Evolutionary conservation across 2,888 invertebrate species (phyloP), one percentile per base, ranked within the genome.

Genomic region (Yponomeuta evonymella): DNA sequence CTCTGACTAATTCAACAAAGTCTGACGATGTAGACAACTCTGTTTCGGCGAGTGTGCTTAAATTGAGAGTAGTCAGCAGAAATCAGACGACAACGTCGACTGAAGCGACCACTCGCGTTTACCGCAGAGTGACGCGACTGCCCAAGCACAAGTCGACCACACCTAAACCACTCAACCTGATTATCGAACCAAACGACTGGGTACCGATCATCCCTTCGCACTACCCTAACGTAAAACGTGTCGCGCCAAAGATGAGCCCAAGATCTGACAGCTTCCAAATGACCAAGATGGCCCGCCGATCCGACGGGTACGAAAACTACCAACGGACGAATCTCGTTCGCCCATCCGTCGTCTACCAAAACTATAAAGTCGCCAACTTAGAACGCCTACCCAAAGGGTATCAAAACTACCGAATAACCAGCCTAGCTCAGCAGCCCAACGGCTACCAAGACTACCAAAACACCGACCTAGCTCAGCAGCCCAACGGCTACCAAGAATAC

Each of bases 151-250:
- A 79, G 76, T 79, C 81, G 63, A 73, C 75, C 78, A 68, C 76
- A 15, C 69, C 51, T 12, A 51, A 62, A n/a, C 23, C 30, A 33
- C 33, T 33, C 51, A 71, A 63, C 63, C n/a, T 63, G 9, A 68
- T 67, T n/a, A 78, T 84, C 48, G 80, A 83, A 76, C 78, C 79
- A 9, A 90, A 89, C 74, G 92, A 91, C 73, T 93, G 93, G 93
- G 81, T 92, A 66, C 93, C 93, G 36, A 89, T 92, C 68, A 74
- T 87, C 73, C 92, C 92, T 12, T 81, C 88, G 23, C 88, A 90
- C 77, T 89, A 81, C 75, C 77, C 82, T 43, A 64, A 62, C 58
- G 10, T 70, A 10, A 69, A 48, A 48, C 51, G 51, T 5, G 15
- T 15, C 15, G 51, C 15, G 5, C 51, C 51, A 15, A 58, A 58